These are phyloP conservation scores for Lanius collurio DNA, from an alignment of 2,113 vertebrate genomes.

Conservation along the genomic window DNA sequence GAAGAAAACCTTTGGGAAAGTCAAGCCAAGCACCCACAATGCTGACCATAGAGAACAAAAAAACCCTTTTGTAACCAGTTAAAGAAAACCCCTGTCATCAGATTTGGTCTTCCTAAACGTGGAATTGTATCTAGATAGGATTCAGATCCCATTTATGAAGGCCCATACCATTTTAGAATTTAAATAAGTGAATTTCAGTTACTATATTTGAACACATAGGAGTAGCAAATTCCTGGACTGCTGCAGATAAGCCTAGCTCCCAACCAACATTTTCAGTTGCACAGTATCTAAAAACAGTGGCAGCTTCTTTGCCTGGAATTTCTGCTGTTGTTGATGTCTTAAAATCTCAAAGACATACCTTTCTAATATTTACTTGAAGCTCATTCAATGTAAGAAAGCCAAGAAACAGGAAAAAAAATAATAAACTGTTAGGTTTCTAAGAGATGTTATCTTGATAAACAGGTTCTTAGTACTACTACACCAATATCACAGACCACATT, in stretches of 20 bases:
- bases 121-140: not conserved
- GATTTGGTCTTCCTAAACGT: not conserved
- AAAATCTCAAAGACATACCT: slow-evolving; percentile 10
- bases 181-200: not conserved
- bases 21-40: not conserved
- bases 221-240: slow-evolving; percentile 16
- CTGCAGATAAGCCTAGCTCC: not conserved
- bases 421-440: slow-evolving; percentile 12
- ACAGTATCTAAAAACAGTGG: slow-evolving; percentile 2
- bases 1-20: not conserved
- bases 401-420: slow-evolving; percentile 2
- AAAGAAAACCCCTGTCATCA: not conserved
- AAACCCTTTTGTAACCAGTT: not conserved
- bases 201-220: not conserved
- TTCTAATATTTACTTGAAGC: not conserved
- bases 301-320: slow-evolving; percentile 35
- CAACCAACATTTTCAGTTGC: not conserved
- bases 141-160: not conserved
- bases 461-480: not conserved
- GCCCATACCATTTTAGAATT: not conserved
- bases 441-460: not conserved
- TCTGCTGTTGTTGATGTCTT: slow-evolving; percentile 1
- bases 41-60: not conserved
- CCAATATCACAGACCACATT: not conserved
- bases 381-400: not conserved